Evolutionary conservation across 1,140 invertebrate species (phyloP).

Genomic region (Caenorhabditis latens): DNA sequence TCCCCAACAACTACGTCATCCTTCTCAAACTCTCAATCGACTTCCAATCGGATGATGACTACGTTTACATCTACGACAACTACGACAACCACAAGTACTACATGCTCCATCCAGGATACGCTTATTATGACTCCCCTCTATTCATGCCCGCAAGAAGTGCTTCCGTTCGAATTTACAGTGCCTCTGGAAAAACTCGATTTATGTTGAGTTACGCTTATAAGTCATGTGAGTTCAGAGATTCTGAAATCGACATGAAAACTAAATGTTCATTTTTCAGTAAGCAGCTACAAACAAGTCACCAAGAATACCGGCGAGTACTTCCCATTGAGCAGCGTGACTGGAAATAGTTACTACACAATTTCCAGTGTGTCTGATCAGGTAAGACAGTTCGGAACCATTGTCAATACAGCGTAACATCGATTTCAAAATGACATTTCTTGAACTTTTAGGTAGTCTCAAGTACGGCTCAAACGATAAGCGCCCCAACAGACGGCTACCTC

Average conservation of each 20-base stretch:
- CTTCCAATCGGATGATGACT: background rate
- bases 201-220: background rate
- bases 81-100: background rate
- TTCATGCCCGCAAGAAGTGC: background rate
- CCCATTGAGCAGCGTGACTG: background rate
- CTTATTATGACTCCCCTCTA: background rate
- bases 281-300: background rate
- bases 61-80: background rate
- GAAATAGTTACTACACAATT: background rate
- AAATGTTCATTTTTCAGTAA: too few relatives aligned
- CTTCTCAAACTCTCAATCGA: background rate
- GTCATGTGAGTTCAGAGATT: too few relatives aligned
- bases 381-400: background rate
- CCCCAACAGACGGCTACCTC: background rate
- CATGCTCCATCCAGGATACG: background rate
- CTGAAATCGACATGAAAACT: too few relatives aligned
- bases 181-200: background rate
- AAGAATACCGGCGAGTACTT: slow-evolving; percentile 10
- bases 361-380: background rate
- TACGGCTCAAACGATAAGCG: background rate
- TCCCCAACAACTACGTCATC: background rate
- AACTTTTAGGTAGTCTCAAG: background rate
- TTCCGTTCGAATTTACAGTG: background rate
- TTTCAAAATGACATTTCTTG: background rate
- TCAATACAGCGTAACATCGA: background rate